phyloP scores from a whole-genome alignment of 2,888 invertebrate species.

The Eurytoma adleriae region DNA sequence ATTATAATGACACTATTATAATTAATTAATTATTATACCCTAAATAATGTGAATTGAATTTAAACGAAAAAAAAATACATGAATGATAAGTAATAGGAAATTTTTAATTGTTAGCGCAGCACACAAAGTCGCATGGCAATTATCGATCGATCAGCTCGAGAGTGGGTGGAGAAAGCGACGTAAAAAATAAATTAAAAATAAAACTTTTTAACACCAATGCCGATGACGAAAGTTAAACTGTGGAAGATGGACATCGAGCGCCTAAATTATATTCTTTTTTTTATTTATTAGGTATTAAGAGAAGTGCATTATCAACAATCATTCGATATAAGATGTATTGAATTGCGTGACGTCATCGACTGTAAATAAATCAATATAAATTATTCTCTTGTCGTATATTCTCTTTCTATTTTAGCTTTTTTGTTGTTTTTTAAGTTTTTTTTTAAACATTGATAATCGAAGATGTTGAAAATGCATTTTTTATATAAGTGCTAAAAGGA shows the following conservation, averaged over 20 bases:
- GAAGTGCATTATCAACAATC: slow-evolving; percentile 65
- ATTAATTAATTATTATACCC: slow-evolving; percentile 75
- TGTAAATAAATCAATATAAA: slow-evolving; percentile 67
- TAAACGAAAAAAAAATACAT: slow-evolving; percentile 69
- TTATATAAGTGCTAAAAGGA: slow-evolving; percentile 42
- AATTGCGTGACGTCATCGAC: slow-evolving; percentile 58
- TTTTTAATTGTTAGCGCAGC: slow-evolving; percentile 74
- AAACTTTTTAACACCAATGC: slow-evolving; percentile 58
- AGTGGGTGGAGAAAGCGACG: slow-evolving; percentile 39
- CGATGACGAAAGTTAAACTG: slow-evolving; percentile 54
- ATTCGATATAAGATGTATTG: slow-evolving; percentile 56
- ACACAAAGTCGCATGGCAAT: slow-evolving; percentile 64
- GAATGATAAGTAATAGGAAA: slow-evolving; percentile 74
- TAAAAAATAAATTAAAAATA: slow-evolving; percentile 51
- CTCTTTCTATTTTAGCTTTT: slow-evolving; percentile 50
- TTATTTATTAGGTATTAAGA: slow-evolving; percentile 53
- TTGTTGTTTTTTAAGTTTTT: slow-evolving; percentile 15
- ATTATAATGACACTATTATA: slow-evolving; percentile 76
- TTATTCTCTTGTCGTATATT: slow-evolving; percentile 61
- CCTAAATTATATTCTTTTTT: slow-evolving; percentile 43
- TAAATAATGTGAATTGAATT: slow-evolving; percentile 75
- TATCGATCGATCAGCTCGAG: slow-evolving; percentile 62
- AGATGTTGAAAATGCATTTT: slow-evolving; percentile 58
- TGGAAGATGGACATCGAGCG: slow-evolving; percentile 58
- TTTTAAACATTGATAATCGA: slow-evolving; percentile 43